Base-by-base conservation (phyloP, 2,888 invertebrate species). In the Drosophila fungiperda region DNA sequence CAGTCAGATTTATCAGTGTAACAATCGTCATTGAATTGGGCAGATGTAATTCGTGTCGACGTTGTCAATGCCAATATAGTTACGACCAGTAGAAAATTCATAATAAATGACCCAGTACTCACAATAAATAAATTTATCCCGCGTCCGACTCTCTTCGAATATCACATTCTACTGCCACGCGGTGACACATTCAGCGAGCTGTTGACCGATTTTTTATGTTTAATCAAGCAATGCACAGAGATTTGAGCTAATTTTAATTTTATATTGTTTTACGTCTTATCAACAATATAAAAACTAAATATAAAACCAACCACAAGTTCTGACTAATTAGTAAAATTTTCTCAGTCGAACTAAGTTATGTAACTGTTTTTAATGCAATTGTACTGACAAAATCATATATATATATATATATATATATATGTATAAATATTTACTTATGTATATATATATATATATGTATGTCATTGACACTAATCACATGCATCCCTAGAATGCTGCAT, bases 81-180 rank as follows among this genome's bases (percentile, higher is more conserved):
- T 11, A 20, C 61, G 5, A n/a, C 32, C 8, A 55, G 45, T 8
- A 57, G 3, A 7, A 68, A 60, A 53, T 70, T 69, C 84, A 85
- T 86, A 48, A 48, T 54, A 9, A 26, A 52, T 85, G 77, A 26
- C 4, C 4, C 5, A 5, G 4, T 29, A 45, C 17, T 4, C 20
- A 5, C n/a, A 58, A 29, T 36, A 20, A 59, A 52, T 35, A n/a
- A 49, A 26, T 57, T 35, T 54, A n/a, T 66, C 45, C 38, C 61
- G 59, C 77, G 83, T 76, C 80, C 71, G 74, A 45, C 49, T 63
- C 45, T 32, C 42, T 42, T 32, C 38, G 71, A 76, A 73, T 76
- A 71, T 71, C 68, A 48, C 66, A 52, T 40, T 53, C 17, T 68
- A 80, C 77, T 85, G 73, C 60, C 53, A 15, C 53, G 35, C 26